Evolutionary conservation across 35 echinoderm and acorn worm species (phyloP).

Genomic region (Anneissia japonica): DNA sequence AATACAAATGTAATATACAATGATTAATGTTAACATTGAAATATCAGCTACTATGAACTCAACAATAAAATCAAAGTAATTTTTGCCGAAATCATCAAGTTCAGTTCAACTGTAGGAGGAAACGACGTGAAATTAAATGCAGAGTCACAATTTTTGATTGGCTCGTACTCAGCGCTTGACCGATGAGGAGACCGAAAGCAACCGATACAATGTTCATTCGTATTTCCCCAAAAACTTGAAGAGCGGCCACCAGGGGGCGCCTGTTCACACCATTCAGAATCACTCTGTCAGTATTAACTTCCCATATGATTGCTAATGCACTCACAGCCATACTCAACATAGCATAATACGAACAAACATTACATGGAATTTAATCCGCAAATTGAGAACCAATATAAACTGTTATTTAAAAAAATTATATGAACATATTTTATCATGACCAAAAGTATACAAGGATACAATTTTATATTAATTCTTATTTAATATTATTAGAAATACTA

Average conservation of each 20-base stretch:
- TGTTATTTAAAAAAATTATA: too few relatives aligned
- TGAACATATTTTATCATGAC: too few relatives aligned
- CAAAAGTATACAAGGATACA: too few relatives aligned
- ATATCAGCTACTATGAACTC: too few relatives aligned
- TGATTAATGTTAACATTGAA: too few relatives aligned
- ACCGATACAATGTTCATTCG: not conserved
- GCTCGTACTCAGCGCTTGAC: not conserved
- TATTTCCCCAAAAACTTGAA: not conserved
- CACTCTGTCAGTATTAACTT: not conserved
- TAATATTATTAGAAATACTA: too few relatives aligned
- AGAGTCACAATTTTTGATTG: not conserved
- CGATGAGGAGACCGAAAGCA: not conserved
- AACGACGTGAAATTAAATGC: not conserved
- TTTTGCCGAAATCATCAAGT: not conserved
- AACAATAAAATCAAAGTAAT: not conserved
- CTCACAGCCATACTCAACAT: not conserved
- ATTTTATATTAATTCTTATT: too few relatives aligned
- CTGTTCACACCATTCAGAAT: not conserved
- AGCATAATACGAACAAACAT: not conserved
- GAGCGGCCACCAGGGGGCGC: not conserved
- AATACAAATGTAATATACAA: too few relatives aligned
- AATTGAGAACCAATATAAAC: too few relatives aligned
- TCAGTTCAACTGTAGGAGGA: not conserved
- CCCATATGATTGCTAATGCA: not conserved
- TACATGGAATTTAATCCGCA: not conserved